Base-by-base conservation (phyloP, 2,888 invertebrate species). In the Polymixis lichenea region DNA sequence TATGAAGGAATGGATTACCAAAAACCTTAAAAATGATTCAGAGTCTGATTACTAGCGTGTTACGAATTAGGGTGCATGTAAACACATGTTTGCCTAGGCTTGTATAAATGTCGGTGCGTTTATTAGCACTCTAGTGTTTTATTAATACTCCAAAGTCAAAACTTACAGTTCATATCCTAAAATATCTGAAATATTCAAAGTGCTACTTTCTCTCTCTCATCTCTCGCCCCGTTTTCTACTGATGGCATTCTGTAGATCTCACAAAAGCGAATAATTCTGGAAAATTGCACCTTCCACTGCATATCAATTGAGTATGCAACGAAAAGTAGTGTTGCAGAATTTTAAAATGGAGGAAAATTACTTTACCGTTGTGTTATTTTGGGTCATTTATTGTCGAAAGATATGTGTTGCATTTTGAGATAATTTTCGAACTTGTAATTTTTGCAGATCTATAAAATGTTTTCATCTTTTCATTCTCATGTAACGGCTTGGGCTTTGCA, bases 191-290 rank as follows among this genome's bases (percentile, higher is more conserved):
- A 87, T 82, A 87, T 87, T 87, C 79, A 80, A 84, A 77, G 72
- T 82, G 65, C 70, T 85, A 61, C 72, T 11, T 32, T 51, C 6
- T 51, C 17, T 60, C 28, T 19, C 60, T 32, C 32, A 22, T 65
- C 73, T 65, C 71, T 77, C 60, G 77, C 73, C 28, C 69, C 80
- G 69, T 62, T 60, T 68, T 64, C 61, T 74, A 66, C 72, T 77
- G 72, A 82, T 80, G 75, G 69, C 61, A 82, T 76, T 81, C 74
- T 68, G 69, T 69, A 82, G 79, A 88, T 88, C 85, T 81, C 73
- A 84, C 83, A 86, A 82, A 86, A 84, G 85, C 76, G 80, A 76
- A 84, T 87, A 85, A 89, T 88, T 89, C 87, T 77, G 83, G 86
- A 84, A 88, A 87, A 89, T 88, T 88, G 88, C 89, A 86, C 82